These are phyloP conservation scores for Pediacus dermestoides DNA, from an alignment of 2,888 invertebrate species.

Conservation along the genomic window DNA sequence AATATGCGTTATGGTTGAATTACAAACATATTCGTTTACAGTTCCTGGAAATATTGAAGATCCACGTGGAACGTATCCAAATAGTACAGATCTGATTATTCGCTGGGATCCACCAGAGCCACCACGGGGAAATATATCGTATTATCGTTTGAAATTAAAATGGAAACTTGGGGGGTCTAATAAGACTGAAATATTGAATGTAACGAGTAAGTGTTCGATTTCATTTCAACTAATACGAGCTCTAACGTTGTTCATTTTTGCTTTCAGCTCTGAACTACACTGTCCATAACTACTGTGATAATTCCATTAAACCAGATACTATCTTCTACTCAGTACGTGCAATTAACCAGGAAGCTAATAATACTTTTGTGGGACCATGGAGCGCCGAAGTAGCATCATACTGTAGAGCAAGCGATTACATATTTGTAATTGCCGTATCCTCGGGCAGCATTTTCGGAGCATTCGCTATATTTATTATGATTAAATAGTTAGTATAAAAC, in stretches of 20 bases:
- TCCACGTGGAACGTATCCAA: slow-evolving; percentile 48
- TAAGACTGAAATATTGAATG: no score
- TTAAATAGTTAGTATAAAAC: slow-evolving; percentile 7
- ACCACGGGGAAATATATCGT: slow-evolving; percentile 50
- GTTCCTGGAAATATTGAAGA: slow-evolving; percentile 38
- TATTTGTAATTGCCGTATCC: not conserved
- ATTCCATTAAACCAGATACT: no score
- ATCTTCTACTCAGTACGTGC: no score
- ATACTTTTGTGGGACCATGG: slow-evolving; percentile 41
- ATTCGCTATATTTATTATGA: slow-evolving; percentile 4
- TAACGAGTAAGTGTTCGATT: slow-evolving; percentile 2
- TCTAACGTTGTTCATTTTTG: no score
- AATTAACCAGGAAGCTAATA: slow-evolving; percentile 38
- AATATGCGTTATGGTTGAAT: no score
- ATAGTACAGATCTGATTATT: slow-evolving; percentile 50
- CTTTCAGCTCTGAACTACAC: no score
- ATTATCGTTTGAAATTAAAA: slow-evolving; percentile 53
- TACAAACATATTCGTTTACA: slow-evolving; percentile 16
- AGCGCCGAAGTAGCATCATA: slow-evolving; percentile 37
- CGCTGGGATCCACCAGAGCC: slow-evolving; percentile 51
- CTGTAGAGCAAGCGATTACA: slow-evolving; percentile 26
- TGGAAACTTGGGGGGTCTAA: no score
- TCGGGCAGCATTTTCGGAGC: no score
- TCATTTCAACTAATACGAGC: no score
- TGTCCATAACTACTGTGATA: no score